These are phyloP conservation scores for Chondrosia reniformis DNA, from an alignment of 37 sponge, comb jelly and placozoan genomes.

Conservation along the genomic window DNA sequence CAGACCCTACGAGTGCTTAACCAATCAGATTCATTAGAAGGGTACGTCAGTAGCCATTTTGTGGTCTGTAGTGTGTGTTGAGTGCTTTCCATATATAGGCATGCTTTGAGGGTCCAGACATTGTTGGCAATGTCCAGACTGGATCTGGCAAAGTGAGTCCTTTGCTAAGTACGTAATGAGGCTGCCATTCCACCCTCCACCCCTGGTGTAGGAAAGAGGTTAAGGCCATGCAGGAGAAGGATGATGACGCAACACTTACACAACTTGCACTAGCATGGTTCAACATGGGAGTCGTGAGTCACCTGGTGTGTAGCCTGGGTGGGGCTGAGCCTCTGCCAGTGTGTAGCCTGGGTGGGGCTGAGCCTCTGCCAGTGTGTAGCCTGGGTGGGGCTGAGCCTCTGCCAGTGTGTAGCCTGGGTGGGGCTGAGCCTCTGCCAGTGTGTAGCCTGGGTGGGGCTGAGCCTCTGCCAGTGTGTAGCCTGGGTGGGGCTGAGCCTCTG, in stretches of 20 bases:
- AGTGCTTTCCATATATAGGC: slow-evolving; percentile 33
- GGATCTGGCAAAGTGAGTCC: slow-evolving; percentile 84
- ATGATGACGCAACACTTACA: slow-evolving; percentile 94
- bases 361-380: too few species aligned
- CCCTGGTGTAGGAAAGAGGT: slow-evolving; percentile 76
- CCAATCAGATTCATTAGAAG: slow-evolving; percentile 78
- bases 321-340: too few species aligned
- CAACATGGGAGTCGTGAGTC: slow-evolving; percentile 75
- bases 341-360: too few species aligned
- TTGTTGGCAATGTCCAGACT: slow-evolving; percentile 85
- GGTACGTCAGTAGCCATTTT: slow-evolving; percentile 25
- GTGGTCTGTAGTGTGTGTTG: neutral
- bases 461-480: too few species aligned
- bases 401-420: too few species aligned
- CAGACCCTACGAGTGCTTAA: slow-evolving; percentile 70
- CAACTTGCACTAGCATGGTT: slow-evolving; percentile 94
- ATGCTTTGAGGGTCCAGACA: slow-evolving; percentile 82
- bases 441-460: too few species aligned
- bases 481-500: too few species aligned
- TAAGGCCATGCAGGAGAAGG: slow-evolving; percentile 89
- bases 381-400: too few species aligned
- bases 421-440: too few species aligned
- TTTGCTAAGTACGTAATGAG: neutral
- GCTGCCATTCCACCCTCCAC: neutral
- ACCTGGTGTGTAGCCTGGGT: too few species aligned